phyloP scores from a whole-genome alignment of 2,888 invertebrate species.

The Agrotis clavis region DNA sequence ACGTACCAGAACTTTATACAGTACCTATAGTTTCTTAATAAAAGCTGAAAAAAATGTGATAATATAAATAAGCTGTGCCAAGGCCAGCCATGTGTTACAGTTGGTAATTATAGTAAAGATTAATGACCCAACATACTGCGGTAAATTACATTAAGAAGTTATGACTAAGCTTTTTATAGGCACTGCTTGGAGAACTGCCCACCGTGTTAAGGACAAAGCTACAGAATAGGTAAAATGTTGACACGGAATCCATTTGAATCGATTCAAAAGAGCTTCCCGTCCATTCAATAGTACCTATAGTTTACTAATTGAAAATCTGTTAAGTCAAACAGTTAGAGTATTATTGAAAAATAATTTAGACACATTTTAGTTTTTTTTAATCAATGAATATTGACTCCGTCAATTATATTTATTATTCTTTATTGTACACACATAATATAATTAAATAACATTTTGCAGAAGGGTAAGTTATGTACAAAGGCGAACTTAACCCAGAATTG shows the following conservation, averaged over 20 bases:
- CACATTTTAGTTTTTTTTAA: too few species aligned
- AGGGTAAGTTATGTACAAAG: too few species aligned
- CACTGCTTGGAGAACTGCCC: conserved; percentile 31
- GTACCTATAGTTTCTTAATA: conserved; percentile 11
- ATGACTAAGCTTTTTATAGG: conserved; percentile 38
- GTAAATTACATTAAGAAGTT: conserved; percentile 21
- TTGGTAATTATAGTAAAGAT: conserved; percentile 44
- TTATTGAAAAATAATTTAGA: too few species aligned
- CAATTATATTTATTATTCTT: too few species aligned
- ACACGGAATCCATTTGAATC: not conserved
- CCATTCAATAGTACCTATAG: too few species aligned
- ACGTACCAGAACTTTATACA: not conserved
- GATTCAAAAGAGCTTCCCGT: too few species aligned
- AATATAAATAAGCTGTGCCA: conserved; percentile 27
- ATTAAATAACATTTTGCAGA: too few species aligned
- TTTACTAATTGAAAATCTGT: too few species aligned
- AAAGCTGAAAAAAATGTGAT: conserved; percentile 22
- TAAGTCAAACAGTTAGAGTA: too few species aligned
- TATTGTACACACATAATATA: too few species aligned
- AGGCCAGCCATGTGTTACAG: conserved; percentile 22
- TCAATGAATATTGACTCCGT: too few species aligned
- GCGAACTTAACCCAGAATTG: too few species aligned
- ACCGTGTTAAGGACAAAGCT: not conserved
- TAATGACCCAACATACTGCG: conserved; percentile 36
- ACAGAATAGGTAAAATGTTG: not conserved